These are phyloP conservation scores for Cercocebus atys DNA, from an alignment of 2,113 vertebrate species.

Conservation along the genomic window DNA sequence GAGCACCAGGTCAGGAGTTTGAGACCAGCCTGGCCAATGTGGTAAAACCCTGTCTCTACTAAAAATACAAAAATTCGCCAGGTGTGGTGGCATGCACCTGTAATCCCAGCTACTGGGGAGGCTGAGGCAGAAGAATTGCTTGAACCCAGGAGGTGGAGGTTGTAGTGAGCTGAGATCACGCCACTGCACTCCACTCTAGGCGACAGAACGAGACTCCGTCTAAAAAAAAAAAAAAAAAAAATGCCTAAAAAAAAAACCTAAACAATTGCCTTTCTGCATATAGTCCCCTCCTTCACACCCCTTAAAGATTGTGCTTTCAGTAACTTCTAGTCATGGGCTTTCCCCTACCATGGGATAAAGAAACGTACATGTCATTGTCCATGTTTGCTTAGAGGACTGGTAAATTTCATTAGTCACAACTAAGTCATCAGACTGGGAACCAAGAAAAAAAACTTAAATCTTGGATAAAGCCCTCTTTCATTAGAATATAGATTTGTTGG, in stretches of 20 bases:
- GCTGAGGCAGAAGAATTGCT: too few species aligned
- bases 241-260: background rate
- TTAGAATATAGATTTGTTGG: background rate
- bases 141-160: too few species aligned
- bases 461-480: background rate
- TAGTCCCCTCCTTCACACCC: too few species aligned
- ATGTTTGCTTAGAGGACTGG: background rate
- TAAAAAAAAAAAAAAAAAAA: background rate
- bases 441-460: background rate
- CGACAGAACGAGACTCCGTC: too few species aligned
- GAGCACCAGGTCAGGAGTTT: too few species aligned
- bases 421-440: background rate
- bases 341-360: background rate
- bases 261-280: background rate
- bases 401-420: background rate
- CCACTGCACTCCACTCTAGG: too few species aligned
- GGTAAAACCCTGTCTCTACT: too few species aligned
- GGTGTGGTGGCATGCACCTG: too few species aligned
- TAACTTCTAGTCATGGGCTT: background rate
- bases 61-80: too few species aligned
- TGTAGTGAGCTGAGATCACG: too few species aligned
- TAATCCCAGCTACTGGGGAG: too few species aligned
- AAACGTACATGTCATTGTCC: background rate
- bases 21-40: too few species aligned
- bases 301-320: background rate